A percentile compares a stretch with the other conserved stretches of the same genome.
Evolutionary conservation across 2,797 vertebrate genomes (phyloP).

Genomic region (Otus scops): DNA sequence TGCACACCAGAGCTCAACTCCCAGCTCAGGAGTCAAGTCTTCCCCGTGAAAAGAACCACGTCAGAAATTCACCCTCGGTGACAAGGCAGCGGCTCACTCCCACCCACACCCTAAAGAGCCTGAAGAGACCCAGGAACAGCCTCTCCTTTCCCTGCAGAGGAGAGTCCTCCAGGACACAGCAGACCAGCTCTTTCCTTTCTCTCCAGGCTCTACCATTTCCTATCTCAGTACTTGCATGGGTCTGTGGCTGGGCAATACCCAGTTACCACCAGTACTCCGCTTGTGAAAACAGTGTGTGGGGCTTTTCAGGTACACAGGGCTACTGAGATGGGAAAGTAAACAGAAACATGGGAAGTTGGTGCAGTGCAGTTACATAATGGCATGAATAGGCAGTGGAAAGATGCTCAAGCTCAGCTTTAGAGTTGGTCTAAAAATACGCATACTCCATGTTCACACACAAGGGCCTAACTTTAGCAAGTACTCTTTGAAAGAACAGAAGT

Average conservation of each 20-base stretch:
- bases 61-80: background rate
- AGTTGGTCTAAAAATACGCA: background rate
- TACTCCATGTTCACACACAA: background rate
- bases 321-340: background rate
- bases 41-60: background rate
- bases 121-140: background rate
- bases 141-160: background rate
- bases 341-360: background rate
- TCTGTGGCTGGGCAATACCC: background rate
- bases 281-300: accelerated
- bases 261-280: accelerated
- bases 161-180: accelerated
- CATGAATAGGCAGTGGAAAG: background rate
- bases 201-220: background rate
- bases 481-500: background rate
- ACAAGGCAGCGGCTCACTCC: background rate
- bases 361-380: background rate
- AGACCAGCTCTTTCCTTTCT: background rate
- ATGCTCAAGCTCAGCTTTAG: background rate
- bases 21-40: background rate
- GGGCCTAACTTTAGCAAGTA: background rate
- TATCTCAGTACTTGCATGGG: accelerated
- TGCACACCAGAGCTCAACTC: background rate
- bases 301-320: background rate
- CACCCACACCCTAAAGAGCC: background rate